Conservation (phyloP, 2,797 vertebrate species). For the Argentina silus region DNA sequence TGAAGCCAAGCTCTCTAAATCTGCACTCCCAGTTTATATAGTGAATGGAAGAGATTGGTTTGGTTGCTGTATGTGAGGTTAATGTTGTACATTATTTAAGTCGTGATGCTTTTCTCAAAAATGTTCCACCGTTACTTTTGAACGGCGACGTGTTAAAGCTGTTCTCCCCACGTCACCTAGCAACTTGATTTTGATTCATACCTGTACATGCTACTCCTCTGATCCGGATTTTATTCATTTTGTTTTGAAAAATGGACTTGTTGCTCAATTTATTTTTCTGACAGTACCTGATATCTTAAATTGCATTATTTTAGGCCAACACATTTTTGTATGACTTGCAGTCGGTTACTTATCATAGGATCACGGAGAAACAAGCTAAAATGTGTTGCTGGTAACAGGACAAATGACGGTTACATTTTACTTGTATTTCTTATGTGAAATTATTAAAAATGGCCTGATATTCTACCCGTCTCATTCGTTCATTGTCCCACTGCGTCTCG, state of each 20-base stretch:
- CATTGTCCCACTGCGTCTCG: background rate
- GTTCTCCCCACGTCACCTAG: constrained; percentile 8
- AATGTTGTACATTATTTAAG: background rate
- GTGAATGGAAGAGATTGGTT: background rate
- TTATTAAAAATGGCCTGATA: constrained; percentile 67
- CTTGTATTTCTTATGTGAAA: constrained; percentile 70
- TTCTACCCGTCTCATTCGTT: constrained; percentile 38
- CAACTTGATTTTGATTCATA: constrained; percentile 22
- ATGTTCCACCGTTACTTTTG: constrained; percentile 21
- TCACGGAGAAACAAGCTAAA: constrained; percentile 42
- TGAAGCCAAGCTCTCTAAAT: background rate
- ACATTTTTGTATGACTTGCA: constrained; percentile 55
- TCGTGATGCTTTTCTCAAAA: background rate
- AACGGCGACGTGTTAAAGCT: constrained; percentile 9
- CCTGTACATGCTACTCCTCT: constrained; percentile 23
- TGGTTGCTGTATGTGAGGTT: background rate
- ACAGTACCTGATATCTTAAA: constrained; percentile 22
- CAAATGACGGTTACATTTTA: constrained; percentile 56
- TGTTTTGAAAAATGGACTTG: constrained; percentile 15
- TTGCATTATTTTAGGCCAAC: constrained; percentile 45
- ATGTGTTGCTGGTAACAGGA: constrained; percentile 56
- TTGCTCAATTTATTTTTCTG: constrained; percentile 2
- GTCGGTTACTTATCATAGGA: constrained; percentile 55
- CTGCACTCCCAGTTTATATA: background rate
- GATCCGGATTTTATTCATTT: constrained; percentile 22